Percentiles rank a stretch among this genome's conserved stretches.
Conservation (phyloP, 2,113 vertebrate genomes). For the Sinocyclocheilus grahami region DNA sequence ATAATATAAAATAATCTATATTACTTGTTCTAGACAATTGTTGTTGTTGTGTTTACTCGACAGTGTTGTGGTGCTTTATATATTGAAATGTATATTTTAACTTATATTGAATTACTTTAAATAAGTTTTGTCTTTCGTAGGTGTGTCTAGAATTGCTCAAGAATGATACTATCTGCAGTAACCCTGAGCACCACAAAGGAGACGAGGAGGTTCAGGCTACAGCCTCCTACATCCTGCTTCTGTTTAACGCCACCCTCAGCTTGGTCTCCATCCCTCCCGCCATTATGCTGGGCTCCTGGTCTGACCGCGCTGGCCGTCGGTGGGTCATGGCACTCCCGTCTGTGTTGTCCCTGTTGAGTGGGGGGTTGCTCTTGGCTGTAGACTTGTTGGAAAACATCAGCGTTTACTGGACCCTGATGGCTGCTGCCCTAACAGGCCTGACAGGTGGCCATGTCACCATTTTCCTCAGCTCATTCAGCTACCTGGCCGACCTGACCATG, state of each 20-base stretch:
- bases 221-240: slow-evolving; percentile 62
- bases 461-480: slow-evolving; percentile 70
- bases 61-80: background rate
- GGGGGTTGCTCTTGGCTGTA: slow-evolving; percentile 60
- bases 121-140: slow-evolving; percentile 41
- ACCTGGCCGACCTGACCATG: slow-evolving; percentile 63
- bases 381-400: slow-evolving; percentile 51
- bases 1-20: too few relatives aligned
- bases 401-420: slow-evolving; percentile 59
- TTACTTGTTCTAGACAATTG: background rate
- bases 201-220: slow-evolving; percentile 53
- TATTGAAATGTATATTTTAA: background rate
- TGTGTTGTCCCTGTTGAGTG: slow-evolving; percentile 55
- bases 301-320: slow-evolving; percentile 63
- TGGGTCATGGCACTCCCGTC: slow-evolving; percentile 65
- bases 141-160: slow-evolving; percentile 62
- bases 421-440: slow-evolving; percentile 57
- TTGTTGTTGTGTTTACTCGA: background rate
- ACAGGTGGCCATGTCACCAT: slow-evolving; percentile 64
- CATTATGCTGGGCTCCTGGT: slow-evolving; percentile 70
- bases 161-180: slow-evolving; percentile 50
- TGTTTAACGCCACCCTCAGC: slow-evolving; percentile 58
- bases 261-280: slow-evolving; percentile 64
- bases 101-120: background rate
- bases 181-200: slow-evolving; percentile 46